Evolutionary conservation across 1,140 invertebrate genomes (phyloP).

Genomic region (Vanessa atalanta): DNA sequence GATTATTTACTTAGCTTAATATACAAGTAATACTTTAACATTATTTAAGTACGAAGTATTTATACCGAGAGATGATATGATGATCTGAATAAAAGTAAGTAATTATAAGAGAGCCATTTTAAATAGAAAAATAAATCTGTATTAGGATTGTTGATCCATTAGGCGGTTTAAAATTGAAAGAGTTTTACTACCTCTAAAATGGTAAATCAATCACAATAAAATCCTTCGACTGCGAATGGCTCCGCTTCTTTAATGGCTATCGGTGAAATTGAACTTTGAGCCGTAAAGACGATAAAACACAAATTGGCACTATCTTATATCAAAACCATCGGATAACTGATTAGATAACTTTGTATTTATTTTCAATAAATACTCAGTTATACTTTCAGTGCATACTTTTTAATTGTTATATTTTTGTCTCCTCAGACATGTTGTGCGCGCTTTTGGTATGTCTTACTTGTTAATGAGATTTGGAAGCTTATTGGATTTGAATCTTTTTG

Average conservation of each 20-base stretch:
- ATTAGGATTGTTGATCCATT: conserved; percentile 38
- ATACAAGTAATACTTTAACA: no score
- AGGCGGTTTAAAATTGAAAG: conserved; percentile 39
- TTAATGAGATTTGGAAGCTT: no score
- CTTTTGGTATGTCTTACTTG: no score
- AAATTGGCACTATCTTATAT: conserved; percentile 19
- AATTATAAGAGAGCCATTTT: no score
- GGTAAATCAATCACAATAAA: conserved; percentile 66
- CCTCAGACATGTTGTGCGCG: no score
- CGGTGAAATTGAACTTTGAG: conserved; percentile 24
- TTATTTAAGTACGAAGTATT: no score
- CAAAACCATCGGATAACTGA: not conserved
- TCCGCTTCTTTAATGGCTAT: conserved; percentile 42
- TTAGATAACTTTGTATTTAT: not conserved
- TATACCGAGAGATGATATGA: no score
- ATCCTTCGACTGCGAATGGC: conserved; percentile 42
- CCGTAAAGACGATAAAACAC: conserved; percentile 17
- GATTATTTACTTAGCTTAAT: no score
- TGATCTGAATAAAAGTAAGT: no score
- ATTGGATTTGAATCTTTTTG: not conserved
- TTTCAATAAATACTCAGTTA: not conserved
- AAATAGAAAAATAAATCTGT: conserved; percentile 10
- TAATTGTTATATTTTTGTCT: not conserved
- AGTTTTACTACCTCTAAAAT: conserved; percentile 50
- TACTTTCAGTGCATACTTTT: no score